phyloP scores from a whole-genome alignment of 2,888 invertebrate species.

The Chorisops tibialis region DNA sequence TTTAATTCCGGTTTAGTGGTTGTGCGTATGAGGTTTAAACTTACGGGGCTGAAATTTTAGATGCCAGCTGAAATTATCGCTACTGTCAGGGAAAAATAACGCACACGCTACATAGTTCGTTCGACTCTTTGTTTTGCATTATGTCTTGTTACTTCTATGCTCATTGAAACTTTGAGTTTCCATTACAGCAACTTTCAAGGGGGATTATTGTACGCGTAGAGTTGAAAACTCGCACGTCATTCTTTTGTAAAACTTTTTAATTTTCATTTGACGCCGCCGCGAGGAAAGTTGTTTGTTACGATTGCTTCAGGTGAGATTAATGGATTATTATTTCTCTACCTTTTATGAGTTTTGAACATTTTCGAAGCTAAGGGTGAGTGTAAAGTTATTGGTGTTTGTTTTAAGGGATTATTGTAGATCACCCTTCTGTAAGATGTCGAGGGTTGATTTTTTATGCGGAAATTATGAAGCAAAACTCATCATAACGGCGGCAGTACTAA shows the following conservation, averaged over 20 bases:
- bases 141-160: background rate
- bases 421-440: too few species aligned
- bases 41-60: background rate
- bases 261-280: conserved; percentile 16
- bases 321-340: conserved; percentile 17
- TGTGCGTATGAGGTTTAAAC: background rate
- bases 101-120: too few species aligned
- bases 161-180: background rate
- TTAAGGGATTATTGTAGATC: too few species aligned
- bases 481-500: too few species aligned
- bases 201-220: conserved; percentile 2
- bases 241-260: conserved; percentile 16
- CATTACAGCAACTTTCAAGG: conserved; percentile 9
- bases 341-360: background rate
- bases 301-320: conserved; percentile 25
- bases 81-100: too few species aligned
- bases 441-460: too few species aligned
- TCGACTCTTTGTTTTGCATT: too few species aligned
- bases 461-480: too few species aligned
- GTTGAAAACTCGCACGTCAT: conserved; percentile 13
- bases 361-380: too few species aligned
- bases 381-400: too few species aligned
- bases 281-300: conserved; percentile 15
- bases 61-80: too few species aligned
- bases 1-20: conserved; percentile 29